Evolutionary conservation across 2,113 vertebrate genomes (phyloP), one percentile per base, ranked within the genome.

Genomic region (Mystacornis crossleyi): DNA sequence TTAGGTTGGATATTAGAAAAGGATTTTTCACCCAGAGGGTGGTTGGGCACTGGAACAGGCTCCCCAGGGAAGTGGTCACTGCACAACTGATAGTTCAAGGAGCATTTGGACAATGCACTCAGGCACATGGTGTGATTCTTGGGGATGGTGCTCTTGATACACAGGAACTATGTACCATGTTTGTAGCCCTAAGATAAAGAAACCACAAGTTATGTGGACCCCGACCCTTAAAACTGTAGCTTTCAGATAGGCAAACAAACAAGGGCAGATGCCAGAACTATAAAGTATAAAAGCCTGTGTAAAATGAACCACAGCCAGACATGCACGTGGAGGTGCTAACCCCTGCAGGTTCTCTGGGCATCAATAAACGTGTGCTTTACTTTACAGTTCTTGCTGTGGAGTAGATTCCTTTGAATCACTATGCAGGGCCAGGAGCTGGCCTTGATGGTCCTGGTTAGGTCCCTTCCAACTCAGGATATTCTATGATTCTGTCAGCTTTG

Each of bases 21-120:
- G 31, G 4, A 6, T 20, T 75, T 5, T 34, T 66, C 13, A 16
- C 10, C 16, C 16, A 34, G 29, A 34, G 51, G 12, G 29, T 48
- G 50, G 2, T 0, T 57, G 42, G 18, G 34, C 13, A 20, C 34
- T 66, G 51, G 57, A 20, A 25, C 34, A 57, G 48, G 29, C 34
- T 85, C 29, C 31, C 34, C 19, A 14, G 29, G 15, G 51, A 4
- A 54, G 31, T 20, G 25, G 13, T 25, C 51, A 50, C 34, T 4
- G 19, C 43, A 50, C 4, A 31, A 25, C 82, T 58, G 31, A 0
- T 19, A 66, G 51, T 2, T 50, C 51, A 31, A 31, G 51, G 0
- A 29, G 29, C 1, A 3, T 11, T 34, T 7, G 31, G 31, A 5
- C 31, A 21, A 3, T 5, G 9, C 0, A 0, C 20, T 31, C 36